phyloP scores from a whole-genome alignment of 2,113 vertebrate genomes.

The Cyanoliseus patagonus region DNA sequence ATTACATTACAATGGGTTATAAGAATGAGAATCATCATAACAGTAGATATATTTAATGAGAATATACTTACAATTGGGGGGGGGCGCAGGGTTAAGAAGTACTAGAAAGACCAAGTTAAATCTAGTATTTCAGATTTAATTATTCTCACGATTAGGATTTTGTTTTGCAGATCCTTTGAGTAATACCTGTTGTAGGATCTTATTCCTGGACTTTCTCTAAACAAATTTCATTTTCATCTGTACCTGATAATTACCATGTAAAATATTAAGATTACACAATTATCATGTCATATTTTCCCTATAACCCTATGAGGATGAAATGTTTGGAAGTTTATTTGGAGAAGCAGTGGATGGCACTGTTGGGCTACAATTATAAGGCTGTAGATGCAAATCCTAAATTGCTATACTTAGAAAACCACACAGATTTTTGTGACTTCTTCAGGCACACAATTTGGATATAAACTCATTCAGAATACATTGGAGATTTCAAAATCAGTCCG shows the following conservation, averaged over 20 bases:
- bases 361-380: slow-evolving; percentile 42
- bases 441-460: neutral
- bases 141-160: neutral
- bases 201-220: neutral
- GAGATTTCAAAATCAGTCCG: neutral
- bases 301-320: neutral
- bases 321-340: slow-evolving; percentile 45
- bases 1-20: neutral
- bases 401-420: neutral
- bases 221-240: neutral
- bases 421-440: neutral
- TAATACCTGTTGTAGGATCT: neutral
- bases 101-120: neutral
- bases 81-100: neutral
- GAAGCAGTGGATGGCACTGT: slow-evolving; percentile 69
- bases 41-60: neutral
- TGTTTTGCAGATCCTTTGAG: neutral
- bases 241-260: neutral
- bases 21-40: neutral
- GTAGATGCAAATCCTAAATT: neutral
- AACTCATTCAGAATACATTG: neutral
- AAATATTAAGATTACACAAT: neutral
- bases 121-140: neutral
- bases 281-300: neutral
- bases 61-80: neutral